These are phyloP conservation scores for Ophion costatus DNA, from an alignment of 2,888 invertebrate genomes.

Conservation along the genomic window DNA sequence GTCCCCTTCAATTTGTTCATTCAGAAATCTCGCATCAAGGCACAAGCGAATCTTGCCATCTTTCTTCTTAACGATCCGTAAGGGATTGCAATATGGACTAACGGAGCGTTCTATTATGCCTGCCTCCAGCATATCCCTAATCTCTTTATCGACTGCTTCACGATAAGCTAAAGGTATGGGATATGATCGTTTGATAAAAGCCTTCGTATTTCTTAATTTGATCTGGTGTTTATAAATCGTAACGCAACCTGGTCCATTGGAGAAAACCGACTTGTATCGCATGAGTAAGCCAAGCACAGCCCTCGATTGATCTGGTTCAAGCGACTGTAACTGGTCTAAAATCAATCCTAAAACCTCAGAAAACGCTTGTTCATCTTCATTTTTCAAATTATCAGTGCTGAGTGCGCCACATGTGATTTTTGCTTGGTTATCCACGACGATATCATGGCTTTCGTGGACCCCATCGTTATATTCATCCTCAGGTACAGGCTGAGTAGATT, in stretches of 20 bases:
- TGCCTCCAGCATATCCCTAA: slow-evolving; percentile 70
- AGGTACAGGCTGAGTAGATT: too few species aligned
- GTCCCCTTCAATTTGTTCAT: slow-evolving; percentile 71
- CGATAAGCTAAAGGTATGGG: slow-evolving; percentile 73
- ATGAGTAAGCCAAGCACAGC: slow-evolving; percentile 17
- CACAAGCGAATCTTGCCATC: slow-evolving; percentile 72
- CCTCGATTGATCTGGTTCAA: neutral
- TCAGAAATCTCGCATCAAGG: slow-evolving; percentile 74
- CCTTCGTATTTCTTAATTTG: slow-evolving; percentile 63
- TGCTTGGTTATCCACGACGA: too few species aligned
- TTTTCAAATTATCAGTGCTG: too few species aligned
- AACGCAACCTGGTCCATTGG: slow-evolving; percentile 68
- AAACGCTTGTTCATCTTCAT: neutral
- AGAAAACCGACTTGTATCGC: slow-evolving; percentile 63
- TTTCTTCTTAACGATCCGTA: slow-evolving; percentile 73
- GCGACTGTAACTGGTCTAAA: neutral
- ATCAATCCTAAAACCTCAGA: neutral
- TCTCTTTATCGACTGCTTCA: slow-evolving; percentile 68
- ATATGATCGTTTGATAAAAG: slow-evolving; percentile 71
- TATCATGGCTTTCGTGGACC: too few species aligned
- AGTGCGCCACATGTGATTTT: too few species aligned
- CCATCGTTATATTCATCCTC: too few species aligned
- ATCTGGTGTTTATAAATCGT: slow-evolving; percentile 72
- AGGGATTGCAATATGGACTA: slow-evolving; percentile 73
- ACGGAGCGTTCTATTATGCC: slow-evolving; percentile 72